Percentiles rank a stretch among this genome's conserved stretches.
phyloP scores from a whole-genome alignment of 2,888 invertebrate genomes.

The Frankliniella intonsa region DNA sequence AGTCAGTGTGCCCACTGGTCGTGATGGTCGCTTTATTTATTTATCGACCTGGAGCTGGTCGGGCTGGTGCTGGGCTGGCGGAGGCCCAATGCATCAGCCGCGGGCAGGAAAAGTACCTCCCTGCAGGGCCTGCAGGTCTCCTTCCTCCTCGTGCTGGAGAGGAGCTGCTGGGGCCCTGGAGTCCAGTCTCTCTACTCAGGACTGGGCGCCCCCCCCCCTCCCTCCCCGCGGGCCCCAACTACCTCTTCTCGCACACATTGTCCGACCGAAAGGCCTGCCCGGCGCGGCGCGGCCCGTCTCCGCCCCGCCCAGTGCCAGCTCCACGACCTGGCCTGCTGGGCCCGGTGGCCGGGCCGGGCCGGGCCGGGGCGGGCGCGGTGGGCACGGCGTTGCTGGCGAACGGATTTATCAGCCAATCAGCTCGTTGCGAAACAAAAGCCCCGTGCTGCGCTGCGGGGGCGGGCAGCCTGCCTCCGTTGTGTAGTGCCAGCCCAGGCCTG shows the following conservation, averaged over 20 bases:
- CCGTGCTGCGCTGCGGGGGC: neutral
- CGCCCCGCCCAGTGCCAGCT: neutral
- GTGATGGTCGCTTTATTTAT: too few relatives aligned
- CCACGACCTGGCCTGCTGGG: too few relatives aligned
- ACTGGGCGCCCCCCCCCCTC: neutral
- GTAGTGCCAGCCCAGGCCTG: too few relatives aligned
- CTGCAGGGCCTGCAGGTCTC: neutral
- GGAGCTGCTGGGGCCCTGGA: neutral
- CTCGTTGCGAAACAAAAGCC: conserved; percentile 22
- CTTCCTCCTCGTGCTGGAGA: neutral
- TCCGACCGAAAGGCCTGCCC: neutral
- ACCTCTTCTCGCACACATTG: conserved; percentile 15
- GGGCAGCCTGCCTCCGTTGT: neutral
- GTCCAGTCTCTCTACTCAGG: neutral
- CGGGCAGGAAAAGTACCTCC: conserved; percentile 6
- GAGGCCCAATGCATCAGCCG: neutral
- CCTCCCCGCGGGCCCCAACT: neutral
- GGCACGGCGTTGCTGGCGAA: neutral
- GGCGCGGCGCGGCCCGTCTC: neutral
- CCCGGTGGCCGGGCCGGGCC: too few relatives aligned
- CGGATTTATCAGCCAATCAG: conserved; percentile 24
- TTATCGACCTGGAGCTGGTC: too few relatives aligned
- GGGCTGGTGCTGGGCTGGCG: neutral
- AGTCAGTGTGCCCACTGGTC: too few relatives aligned
- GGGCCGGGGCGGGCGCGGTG: too few relatives aligned